Base-by-base conservation (phyloP, 2,113 vertebrate species). In the Cryptomyrus ogoouensis region DNA sequence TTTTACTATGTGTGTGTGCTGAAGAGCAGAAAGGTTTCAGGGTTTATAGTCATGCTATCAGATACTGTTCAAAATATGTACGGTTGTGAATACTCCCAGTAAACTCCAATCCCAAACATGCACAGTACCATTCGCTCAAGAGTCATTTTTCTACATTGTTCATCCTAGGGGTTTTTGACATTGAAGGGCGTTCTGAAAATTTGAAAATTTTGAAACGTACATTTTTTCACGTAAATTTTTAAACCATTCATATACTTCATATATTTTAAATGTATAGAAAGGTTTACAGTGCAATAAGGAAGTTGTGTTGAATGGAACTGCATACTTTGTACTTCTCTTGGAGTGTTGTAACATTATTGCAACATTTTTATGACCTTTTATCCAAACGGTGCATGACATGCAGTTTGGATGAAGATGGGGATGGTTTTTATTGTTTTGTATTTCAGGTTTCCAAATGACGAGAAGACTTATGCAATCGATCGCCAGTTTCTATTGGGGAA, bases 401-500 rank as follows among this genome's bases (percentile, higher is more conserved):
- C 86, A 53, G 52, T 87, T 87, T 56, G 19, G 27, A 39, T 56
- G 50, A 24, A n/a, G 19, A 24, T 8, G 52, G 35, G 83, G 5
- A 31, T 27, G 24, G 39, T 42, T 35, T 85, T 27, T 9, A 44
- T 62, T 49, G 9, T 39, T 88, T 66, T 66, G n/a, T 42, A 12
- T 0, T 0, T 0, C 91, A 98, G 97, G 93, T 98, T 97, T 90
- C 96, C 97, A 0, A 12, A 83, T 49, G 97, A 98, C 21, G 62
- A 89, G 13, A 92, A 90, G 89, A 97, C 97, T 0, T 97, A 97
- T 7, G 91, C 90, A 0, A 92, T 97, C 1, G 97, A 98, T 93
- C 96, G 92, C 58, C 97, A 98, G 95, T 98, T 98, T 91, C 94
- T 98, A 13, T 97, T 96, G 97, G 97, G 97, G 83, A 92, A 66